These are phyloP conservation scores for Nerophis ophidion DNA, from an alignment of 2,113 vertebrate genomes.

Conservation along the genomic window DNA sequence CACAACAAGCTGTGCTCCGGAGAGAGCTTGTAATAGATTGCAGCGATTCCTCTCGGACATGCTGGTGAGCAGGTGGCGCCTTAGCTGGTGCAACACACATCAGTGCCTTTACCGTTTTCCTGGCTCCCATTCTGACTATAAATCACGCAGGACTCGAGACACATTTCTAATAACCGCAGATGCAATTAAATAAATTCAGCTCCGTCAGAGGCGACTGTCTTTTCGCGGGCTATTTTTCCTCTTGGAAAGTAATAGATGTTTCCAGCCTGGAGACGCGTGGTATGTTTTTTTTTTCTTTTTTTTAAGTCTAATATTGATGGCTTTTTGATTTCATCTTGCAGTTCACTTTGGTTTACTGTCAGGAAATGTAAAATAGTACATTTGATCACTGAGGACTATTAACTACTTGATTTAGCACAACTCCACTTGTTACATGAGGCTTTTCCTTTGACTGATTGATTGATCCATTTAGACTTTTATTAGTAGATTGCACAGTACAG, in stretches of 20 bases:
- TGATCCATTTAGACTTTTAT: too few relatives aligned
- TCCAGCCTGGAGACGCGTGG: not conserved
- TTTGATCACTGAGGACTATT: too few relatives aligned
- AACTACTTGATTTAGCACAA: too few relatives aligned
- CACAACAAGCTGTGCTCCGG: constrained; percentile 69
- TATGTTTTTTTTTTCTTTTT: not conserved
- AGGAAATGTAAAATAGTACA: too few relatives aligned
- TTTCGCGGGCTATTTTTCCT: constrained; percentile 47
- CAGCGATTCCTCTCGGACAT: constrained; percentile 67
- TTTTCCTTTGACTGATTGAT: too few relatives aligned
- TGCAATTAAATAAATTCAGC: constrained; percentile 57
- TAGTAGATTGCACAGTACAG: too few relatives aligned
- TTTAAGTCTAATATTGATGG: not conserved
- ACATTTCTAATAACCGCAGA: constrained; percentile 58
- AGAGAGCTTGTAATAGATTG: constrained; percentile 73
- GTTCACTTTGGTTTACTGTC: not conserved
- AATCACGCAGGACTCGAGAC: constrained; percentile 56
- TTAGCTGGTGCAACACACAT: constrained; percentile 65
- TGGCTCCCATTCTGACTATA: constrained; percentile 65
- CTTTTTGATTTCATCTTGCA: not conserved
- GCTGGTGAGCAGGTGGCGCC: constrained; percentile 71
- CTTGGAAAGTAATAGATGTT: constrained; percentile 26
- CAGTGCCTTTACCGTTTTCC: constrained; percentile 64
- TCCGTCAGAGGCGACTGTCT: constrained; percentile 28
- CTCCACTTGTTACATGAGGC: too few relatives aligned